Evolutionary conservation across 2,888 invertebrate species (phyloP).

Genomic region (Folsomia manolachei): DNA sequence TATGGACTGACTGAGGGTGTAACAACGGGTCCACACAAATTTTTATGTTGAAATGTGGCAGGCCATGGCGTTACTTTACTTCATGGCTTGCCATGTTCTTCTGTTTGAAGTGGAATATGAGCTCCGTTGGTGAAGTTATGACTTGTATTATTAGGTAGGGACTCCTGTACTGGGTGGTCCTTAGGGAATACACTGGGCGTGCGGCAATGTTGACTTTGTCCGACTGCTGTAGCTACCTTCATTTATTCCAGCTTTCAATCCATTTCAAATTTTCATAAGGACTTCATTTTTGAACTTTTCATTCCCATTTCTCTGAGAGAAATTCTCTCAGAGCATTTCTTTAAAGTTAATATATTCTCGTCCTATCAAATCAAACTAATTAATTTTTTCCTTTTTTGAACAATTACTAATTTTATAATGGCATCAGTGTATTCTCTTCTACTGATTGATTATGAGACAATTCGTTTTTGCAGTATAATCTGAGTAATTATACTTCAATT

Average conservation of each 20-base stretch:
- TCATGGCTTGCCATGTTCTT: not conserved
- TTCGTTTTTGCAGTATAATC: too few species aligned
- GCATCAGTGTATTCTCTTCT: too few species aligned
- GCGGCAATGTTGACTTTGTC: constrained; percentile 42
- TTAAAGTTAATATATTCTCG: not conserved
- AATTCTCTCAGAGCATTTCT: not conserved
- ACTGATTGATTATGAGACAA: too few species aligned
- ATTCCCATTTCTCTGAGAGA: not conserved
- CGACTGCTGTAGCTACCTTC: constrained; percentile 31
- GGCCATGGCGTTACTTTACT: not conserved
- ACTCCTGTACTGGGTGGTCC: too few species aligned
- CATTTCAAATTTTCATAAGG: too few species aligned
- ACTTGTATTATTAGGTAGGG: constrained; percentile 41
- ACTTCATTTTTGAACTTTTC: not conserved
- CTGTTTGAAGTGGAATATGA: constrained; percentile 13
- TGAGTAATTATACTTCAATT: too few species aligned
- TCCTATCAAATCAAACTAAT: too few species aligned
- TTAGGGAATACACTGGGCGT: constrained; percentile 33
- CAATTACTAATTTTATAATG: too few species aligned
- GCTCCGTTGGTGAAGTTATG: constrained; percentile 24
- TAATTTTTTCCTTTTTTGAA: too few species aligned
- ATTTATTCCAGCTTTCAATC: constrained; percentile 16
- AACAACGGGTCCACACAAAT: not conserved
- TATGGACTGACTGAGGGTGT: constrained; percentile 37
- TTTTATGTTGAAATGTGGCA: not conserved